Evolutionary conservation across 2,797 vertebrate species (phyloP).

Genomic region (Nannoperca obscura): DNA sequence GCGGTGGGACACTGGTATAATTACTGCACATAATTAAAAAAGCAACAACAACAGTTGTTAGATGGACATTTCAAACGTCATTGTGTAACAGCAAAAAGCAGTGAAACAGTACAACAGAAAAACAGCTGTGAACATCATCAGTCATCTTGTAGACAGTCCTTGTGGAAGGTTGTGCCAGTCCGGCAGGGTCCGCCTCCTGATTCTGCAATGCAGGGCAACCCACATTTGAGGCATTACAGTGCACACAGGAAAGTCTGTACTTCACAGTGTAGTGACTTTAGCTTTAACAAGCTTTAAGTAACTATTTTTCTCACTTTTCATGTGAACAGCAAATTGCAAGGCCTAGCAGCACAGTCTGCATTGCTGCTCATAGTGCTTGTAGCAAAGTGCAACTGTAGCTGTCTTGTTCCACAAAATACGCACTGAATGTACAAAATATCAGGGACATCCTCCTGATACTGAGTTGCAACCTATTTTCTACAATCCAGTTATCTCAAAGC

Average conservation of each 20-base stretch:
- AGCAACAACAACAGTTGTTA: slow-evolving; percentile 13
- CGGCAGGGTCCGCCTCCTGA: background rate
- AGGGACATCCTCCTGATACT: background rate
- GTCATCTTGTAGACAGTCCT: background rate
- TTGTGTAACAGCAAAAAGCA: slow-evolving; percentile 11
- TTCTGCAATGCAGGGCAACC: background rate
- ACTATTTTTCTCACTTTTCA: background rate
- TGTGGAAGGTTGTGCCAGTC: background rate
- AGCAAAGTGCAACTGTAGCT: background rate
- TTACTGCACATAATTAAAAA: slow-evolving; percentile 48
- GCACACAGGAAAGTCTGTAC: slow-evolving; percentile 2
- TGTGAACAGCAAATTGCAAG: background rate
- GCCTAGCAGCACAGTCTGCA: background rate
- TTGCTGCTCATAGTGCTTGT: background rate
- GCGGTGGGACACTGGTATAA: slow-evolving; percentile 42
- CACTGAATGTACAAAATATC: background rate
- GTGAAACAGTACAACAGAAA: background rate
- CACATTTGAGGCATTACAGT: background rate
- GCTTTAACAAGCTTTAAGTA: background rate
- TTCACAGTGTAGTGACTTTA: background rate
- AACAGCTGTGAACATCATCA: background rate
- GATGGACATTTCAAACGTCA: background rate
- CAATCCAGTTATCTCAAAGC: background rate
- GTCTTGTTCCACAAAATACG: slow-evolving; percentile 1
- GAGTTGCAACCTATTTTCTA: background rate